These are phyloP conservation scores for Dufourea novaeangliae DNA, from an alignment of 1,140 invertebrate genomes.

Conservation along the genomic window DNA sequence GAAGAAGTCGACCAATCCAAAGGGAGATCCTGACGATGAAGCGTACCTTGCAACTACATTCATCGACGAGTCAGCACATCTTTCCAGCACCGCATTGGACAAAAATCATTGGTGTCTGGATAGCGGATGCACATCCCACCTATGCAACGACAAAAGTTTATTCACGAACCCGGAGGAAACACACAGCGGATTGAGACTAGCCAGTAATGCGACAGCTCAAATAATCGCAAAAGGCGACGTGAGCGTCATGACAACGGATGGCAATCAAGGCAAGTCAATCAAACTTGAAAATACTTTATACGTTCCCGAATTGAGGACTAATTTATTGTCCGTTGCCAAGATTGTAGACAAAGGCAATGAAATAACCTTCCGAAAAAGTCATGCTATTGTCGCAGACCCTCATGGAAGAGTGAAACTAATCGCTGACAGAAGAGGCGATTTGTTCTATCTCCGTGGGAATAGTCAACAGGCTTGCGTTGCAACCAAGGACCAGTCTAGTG, in stretches of 20 bases:
- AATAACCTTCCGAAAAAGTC: background rate
- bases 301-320: conserved; percentile 18
- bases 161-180: background rate
- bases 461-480: background rate
- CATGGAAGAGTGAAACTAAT: background rate
- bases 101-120: conserved; percentile 10
- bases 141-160: background rate
- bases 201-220: background rate
- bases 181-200: background rate
- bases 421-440: background rate
- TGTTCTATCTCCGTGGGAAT: conserved; percentile 48
- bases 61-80: accelerated
- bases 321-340: conserved; percentile 32
- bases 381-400: background rate
- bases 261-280: background rate
- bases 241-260: background rate
- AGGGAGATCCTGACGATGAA: background rate
- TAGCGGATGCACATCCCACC: conserved; percentile 14
- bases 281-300: conserved; percentile 16
- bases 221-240: background rate
- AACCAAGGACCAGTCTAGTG: background rate
- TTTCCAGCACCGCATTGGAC: background rate
- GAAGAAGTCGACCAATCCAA: background rate
- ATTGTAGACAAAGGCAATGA: conserved; percentile 29
- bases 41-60: background rate